Conservation (phyloP, 2,888 invertebrate genomes). For the Tryphoninae sp. region DNA sequence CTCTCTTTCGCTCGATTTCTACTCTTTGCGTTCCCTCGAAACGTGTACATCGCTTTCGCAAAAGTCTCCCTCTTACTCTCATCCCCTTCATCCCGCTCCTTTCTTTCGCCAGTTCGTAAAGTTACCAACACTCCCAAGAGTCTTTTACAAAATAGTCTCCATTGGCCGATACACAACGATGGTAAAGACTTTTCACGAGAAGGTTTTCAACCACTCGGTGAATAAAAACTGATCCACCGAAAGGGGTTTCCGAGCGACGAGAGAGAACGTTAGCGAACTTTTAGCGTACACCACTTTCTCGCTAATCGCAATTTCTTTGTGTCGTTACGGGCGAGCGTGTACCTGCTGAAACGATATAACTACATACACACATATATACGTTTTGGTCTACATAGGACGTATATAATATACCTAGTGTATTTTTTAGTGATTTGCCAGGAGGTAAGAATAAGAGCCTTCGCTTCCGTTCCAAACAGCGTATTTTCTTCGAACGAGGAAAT, state of each 20-base stretch:
- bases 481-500: neutral
- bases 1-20: slow-evolving; percentile 14
- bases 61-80: slow-evolving; percentile 12
- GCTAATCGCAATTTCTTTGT: slow-evolving; percentile 15
- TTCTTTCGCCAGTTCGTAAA: slow-evolving; percentile 2
- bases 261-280: slow-evolving; percentile 5
- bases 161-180: neutral
- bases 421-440: neutral
- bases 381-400: neutral
- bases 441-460: neutral
- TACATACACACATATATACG: neutral
- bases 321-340: neutral
- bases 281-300: neutral
- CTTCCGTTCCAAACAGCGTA: neutral
- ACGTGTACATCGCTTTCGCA: slow-evolving; percentile 19
- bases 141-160: neutral
- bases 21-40: slow-evolving; percentile 26
- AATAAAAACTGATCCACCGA: slow-evolving; percentile 4
- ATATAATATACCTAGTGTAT: too few species aligned
- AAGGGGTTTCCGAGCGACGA: neutral
- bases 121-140: neutral
- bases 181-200: neutral
- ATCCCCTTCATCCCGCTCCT: neutral
- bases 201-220: neutral
- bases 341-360: neutral